These are phyloP conservation scores for Leptosomus discolor DNA, from an alignment of 2,113 vertebrate genomes.

Conservation along the genomic window DNA sequence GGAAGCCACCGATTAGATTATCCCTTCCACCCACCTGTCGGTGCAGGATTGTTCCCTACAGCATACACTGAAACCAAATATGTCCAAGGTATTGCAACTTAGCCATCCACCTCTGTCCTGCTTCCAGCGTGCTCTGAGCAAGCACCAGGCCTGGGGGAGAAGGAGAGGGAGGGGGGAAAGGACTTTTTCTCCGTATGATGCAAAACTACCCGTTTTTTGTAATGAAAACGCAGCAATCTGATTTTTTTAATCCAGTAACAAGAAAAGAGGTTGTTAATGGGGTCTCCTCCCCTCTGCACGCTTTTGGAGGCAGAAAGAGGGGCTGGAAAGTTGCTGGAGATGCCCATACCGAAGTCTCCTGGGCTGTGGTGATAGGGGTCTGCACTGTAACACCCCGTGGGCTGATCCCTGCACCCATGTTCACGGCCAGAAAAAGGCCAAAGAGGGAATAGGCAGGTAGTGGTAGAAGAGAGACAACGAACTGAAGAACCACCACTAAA, in stretches of 20 bases:
- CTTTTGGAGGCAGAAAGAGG: neutral
- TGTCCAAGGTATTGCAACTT: neutral
- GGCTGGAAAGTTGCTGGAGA: neutral
- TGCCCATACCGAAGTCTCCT: neutral
- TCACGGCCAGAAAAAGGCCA: neutral
- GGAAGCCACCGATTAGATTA: neutral
- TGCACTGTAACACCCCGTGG: neutral
- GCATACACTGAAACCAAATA: neutral
- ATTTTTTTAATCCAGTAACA: neutral
- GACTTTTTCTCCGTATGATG: neutral
- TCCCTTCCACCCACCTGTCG: neutral
- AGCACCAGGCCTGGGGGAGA: neutral
- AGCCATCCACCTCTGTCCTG: neutral
- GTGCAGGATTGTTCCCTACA: neutral
- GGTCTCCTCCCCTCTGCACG: accelerated
- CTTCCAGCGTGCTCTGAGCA: neutral
- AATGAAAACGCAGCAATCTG: neutral
- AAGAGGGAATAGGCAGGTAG: neutral
- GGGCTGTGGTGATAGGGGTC: accelerated
- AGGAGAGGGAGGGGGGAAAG: neutral
- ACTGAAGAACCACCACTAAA: neutral
- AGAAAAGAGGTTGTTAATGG: neutral
- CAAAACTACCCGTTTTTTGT: neutral
- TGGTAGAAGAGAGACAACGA: neutral
- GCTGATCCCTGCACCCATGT: neutral